A percentile compares a stretch with the other conserved stretches of the same genome.
Conservation (phyloP, 2,797 vertebrate genomes). For the Amblyraja radiata region DNA sequence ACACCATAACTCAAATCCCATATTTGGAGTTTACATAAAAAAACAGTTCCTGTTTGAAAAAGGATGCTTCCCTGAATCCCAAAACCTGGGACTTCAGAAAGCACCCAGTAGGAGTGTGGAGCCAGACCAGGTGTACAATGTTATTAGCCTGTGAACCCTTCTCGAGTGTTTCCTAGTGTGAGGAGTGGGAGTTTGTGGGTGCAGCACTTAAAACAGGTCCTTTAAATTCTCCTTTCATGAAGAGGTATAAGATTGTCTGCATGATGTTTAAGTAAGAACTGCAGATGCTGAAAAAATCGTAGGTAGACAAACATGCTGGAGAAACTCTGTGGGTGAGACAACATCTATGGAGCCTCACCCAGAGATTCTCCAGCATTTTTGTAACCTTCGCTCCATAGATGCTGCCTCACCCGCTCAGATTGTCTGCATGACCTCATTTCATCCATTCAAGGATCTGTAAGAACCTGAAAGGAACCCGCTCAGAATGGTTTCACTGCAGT, state of each 20-base stretch:
- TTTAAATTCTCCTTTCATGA: background rate
- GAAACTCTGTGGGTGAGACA: too few species aligned
- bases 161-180: background rate
- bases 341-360: too few species aligned
- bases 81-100: background rate
- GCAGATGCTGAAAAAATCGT: too few species aligned
- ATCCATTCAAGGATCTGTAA: background rate
- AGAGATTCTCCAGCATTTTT: too few species aligned
- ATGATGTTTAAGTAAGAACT: too few species aligned
- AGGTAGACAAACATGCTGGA: too few species aligned
- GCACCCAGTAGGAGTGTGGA: background rate
- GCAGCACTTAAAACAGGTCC: background rate
- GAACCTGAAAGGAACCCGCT: background rate
- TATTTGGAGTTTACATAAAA: background rate
- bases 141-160: background rate
- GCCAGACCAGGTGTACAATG: background rate
- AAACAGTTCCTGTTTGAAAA: background rate
- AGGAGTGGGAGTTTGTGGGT: background rate
- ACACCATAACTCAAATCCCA: background rate
- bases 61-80: background rate
- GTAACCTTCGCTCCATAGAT: too few species aligned
- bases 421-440: background rate
- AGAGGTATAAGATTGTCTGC: background rate
- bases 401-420: background rate
- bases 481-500: background rate